Evolutionary conservation across 2,797 vertebrate genomes (phyloP).

Genomic region (Pampus argenteus): DNA sequence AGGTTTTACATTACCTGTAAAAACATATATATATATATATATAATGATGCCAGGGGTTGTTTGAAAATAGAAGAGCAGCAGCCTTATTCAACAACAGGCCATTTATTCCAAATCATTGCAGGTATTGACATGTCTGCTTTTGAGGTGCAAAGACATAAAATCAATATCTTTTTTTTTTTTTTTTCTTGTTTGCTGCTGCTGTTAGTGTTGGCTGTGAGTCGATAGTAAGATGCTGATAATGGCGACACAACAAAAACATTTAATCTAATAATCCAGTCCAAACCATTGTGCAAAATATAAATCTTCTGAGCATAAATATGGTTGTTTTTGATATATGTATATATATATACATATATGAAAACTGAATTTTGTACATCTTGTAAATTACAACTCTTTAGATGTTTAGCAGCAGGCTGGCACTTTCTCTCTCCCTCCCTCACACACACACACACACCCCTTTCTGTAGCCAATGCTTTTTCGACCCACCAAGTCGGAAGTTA

Average conservation of each 20-base stretch:
- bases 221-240: constrained; percentile 42
- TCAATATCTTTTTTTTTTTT: constrained; percentile 44
- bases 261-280: neutral
- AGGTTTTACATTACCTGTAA: constrained; percentile 47
- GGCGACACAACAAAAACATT: constrained; percentile 12
- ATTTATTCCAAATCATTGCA: constrained; percentile 21
- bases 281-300: neutral
- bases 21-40: neutral
- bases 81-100: neutral
- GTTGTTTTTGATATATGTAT: neutral
- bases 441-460: constrained; percentile 1
- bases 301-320: neutral
- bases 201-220: constrained; percentile 21
- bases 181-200: constrained; percentile 42
- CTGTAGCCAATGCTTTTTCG: constrained; percentile 30
- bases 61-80: constrained; percentile 13
- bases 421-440: constrained; percentile 4
- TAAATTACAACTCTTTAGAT: neutral
- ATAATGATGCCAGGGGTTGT: neutral
- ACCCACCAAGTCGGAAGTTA: constrained; percentile 57
- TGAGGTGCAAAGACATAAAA: constrained; percentile 46
- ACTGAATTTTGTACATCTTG: too few species aligned
- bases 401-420: neutral
- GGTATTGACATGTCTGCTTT: constrained; percentile 45
- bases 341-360: too few species aligned